Evolutionary conservation across 2,797 vertebrate genomes (phyloP).

Genomic region (Hylomyscus alleni): DNA sequence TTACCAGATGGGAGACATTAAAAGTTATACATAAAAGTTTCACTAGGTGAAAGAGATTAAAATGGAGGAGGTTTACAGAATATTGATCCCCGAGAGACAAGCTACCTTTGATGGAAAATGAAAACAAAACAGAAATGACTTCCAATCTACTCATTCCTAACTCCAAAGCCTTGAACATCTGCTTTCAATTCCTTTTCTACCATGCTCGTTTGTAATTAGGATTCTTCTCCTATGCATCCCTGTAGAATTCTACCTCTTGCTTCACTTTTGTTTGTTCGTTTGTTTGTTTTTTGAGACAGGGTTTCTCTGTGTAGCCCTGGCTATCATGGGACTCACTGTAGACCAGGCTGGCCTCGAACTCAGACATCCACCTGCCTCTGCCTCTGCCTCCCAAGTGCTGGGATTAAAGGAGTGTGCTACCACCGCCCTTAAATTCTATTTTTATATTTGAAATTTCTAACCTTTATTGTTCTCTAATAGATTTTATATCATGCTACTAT

Average conservation of each 20-base stretch:
- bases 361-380: neutral
- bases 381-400: neutral
- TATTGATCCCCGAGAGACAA: neutral
- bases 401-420: neutral
- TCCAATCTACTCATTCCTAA: neutral
- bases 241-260: neutral
- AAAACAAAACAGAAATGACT: neutral
- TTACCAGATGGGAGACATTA: neutral
- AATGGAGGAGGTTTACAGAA: neutral
- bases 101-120: neutral
- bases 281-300: neutral
- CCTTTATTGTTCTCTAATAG: neutral
- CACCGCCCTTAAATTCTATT: neutral
- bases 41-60: neutral
- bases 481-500: neutral
- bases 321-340: neutral
- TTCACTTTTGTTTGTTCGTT: neutral
- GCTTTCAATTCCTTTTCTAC: neutral
- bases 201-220: neutral
- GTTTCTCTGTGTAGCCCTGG: neutral
- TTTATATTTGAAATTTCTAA: constrained; percentile 49
- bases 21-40: too few relatives aligned
- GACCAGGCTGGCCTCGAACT: neutral
- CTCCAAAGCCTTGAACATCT: neutral
- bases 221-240: neutral